These are phyloP conservation scores for Trichopria drosophilae DNA, from an alignment of 2,888 invertebrate genomes.

Conservation along the genomic window DNA sequence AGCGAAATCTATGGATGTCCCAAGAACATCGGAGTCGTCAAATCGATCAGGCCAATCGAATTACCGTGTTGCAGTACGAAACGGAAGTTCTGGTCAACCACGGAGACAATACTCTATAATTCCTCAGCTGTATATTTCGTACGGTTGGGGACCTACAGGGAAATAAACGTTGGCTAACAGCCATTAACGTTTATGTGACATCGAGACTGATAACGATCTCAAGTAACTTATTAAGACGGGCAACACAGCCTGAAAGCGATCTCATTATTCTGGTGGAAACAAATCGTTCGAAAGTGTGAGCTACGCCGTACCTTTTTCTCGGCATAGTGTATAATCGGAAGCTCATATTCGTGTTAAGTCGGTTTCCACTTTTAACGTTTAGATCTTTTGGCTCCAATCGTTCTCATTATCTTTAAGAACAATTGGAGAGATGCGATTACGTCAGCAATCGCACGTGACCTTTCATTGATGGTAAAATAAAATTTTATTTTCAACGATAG, in stretches of 20 bases:
- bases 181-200: too few relatives aligned
- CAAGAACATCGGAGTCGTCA: conserved; percentile 13
- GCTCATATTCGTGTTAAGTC: not conserved
- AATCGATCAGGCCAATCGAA: conserved; percentile 18
- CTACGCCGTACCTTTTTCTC: too few relatives aligned
- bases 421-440: too few relatives aligned
- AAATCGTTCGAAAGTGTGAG: too few relatives aligned
- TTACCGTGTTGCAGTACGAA: conserved; percentile 43
- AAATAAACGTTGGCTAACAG: too few relatives aligned
- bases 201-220: too few relatives aligned
- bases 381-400: too few relatives aligned
- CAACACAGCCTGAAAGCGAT: too few relatives aligned
- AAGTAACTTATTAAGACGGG: too few relatives aligned
- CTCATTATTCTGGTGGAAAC: too few relatives aligned
- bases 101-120: conserved; percentile 57
- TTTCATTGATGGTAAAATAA: conserved; percentile 28
- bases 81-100: conserved; percentile 38
- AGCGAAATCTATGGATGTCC: conserved; percentile 23
- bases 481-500: conserved; percentile 32
- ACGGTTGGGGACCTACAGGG: conserved; percentile 62
- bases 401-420: too few relatives aligned
- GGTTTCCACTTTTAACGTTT: too few relatives aligned
- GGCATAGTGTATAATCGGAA: not conserved
- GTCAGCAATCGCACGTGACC: conserved; percentile 5
- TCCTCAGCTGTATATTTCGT: conserved; percentile 62